Conservation (phyloP, 2,888 invertebrate species). For the Drosophila prostipennis region DNA sequence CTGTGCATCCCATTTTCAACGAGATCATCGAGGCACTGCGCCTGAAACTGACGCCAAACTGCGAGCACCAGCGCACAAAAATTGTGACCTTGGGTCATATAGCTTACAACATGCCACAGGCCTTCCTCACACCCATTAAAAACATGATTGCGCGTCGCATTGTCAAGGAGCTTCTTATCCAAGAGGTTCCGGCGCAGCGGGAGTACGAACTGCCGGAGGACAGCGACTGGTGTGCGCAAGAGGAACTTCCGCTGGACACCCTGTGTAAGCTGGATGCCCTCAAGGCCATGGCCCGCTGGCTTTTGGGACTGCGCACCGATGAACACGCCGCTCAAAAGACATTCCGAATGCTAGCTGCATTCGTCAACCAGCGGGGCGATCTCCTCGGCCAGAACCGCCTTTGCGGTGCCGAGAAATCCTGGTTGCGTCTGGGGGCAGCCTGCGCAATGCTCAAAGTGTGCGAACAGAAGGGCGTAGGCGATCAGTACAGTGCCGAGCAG, state of each 20-base stretch:
- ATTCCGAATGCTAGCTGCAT: slow-evolving; percentile 96
- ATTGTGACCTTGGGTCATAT: slow-evolving; percentile 98
- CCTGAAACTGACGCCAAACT: slow-evolving; percentile 89
- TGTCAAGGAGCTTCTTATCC: slow-evolving; percentile 96
- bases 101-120: slow-evolving; percentile 95
- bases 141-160: slow-evolving; percentile 97
- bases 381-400: slow-evolving; percentile 90
- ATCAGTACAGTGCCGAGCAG: slow-evolving; percentile 97
- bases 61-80: slow-evolving; percentile 94
- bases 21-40: slow-evolving; percentile 93
- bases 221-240: slow-evolving; percentile 91
- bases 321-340: slow-evolving; percentile 96
- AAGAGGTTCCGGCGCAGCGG: slow-evolving; percentile 87
- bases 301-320: slow-evolving; percentile 95
- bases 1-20: slow-evolving; percentile 90
- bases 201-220: slow-evolving; percentile 77
- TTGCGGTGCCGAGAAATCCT: slow-evolving; percentile 95
- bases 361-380: slow-evolving; percentile 96
- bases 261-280: slow-evolving; percentile 96
- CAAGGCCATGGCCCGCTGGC: slow-evolving; percentile 98
- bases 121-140: slow-evolving; percentile 95
- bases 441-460: slow-evolving; percentile 98
- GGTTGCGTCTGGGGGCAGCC: slow-evolving; percentile 95
- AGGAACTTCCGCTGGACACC: slow-evolving; percentile 95
- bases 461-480: slow-evolving; percentile 97